Percentiles rank a stretch among this genome's conserved stretches.
Conservation (phyloP, 1,140 invertebrate genomes). For the Stenopsyche tienmushanensis region DNA sequence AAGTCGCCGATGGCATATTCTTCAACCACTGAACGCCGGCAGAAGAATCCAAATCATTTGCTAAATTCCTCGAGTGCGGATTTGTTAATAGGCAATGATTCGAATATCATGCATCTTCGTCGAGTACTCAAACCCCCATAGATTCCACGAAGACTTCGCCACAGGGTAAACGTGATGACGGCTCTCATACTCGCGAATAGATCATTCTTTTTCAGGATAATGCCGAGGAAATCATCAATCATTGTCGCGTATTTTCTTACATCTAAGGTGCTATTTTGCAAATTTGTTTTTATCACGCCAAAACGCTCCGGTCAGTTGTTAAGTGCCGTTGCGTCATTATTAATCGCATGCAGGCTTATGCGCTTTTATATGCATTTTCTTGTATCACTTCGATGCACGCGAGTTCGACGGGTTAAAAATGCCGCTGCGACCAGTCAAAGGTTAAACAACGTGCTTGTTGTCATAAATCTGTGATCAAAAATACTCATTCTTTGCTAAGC, state of each 20-base stretch:
- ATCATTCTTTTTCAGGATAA: no score
- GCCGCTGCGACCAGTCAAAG: constrained; percentile 2
- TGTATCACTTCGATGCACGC: neutral
- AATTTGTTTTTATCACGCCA: constrained; percentile 1
- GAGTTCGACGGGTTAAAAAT: neutral
- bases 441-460: constrained; percentile 6
- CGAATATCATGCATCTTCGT: no score
- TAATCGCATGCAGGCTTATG: neutral
- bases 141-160: neutral
- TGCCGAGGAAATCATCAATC: neutral
- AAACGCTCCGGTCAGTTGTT: neutral
- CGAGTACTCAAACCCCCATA: no score
- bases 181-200: neutral
- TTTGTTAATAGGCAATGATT: no score
- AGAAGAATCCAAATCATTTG: no score
- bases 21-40: no score
- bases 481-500: no score
- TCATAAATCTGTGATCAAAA: constrained; percentile 10
- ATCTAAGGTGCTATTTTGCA: neutral
- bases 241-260: no score
- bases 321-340: neutral
- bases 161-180: neutral
- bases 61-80: no score
- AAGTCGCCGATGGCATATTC: constrained; percentile 1
- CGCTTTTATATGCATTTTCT: no score